These are phyloP conservation scores for Bos indicus DNA, from an alignment of 2,113 vertebrate genomes.

Conservation along the genomic window DNA sequence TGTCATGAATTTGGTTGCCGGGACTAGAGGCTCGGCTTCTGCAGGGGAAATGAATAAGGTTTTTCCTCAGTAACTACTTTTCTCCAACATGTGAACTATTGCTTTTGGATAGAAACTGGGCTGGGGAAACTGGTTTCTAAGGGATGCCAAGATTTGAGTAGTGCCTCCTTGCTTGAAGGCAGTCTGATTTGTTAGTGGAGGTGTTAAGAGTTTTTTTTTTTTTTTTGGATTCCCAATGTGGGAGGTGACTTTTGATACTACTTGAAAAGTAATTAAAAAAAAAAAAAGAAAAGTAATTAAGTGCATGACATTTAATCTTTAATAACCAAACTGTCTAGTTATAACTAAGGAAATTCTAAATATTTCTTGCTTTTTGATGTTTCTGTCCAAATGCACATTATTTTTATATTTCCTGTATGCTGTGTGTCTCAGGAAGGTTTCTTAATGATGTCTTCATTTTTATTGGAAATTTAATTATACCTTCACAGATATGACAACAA, in stretches of 20 bases:
- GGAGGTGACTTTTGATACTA: neutral
- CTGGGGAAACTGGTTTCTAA: neutral
- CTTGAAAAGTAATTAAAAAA: neutral
- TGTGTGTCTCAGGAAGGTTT: constrained; percentile 40
- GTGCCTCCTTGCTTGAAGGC: neutral
- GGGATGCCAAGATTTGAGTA: neutral
- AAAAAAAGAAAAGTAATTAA: neutral
- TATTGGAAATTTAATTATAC: constrained; percentile 46
- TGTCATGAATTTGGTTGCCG: neutral
- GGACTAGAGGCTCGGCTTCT: neutral
- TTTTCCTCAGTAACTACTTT: neutral
- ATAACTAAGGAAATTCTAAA: constrained; percentile 2
- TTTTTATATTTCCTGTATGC: constrained; percentile 36
- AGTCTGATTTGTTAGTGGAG: neutral
- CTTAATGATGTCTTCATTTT: constrained; percentile 48
- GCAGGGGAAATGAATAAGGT: neutral
- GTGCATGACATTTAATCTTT: neutral
- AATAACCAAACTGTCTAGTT: neutral
- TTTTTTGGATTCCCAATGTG: neutral
- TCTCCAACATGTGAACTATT: neutral
- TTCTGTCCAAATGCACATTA: neutral
- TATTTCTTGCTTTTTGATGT: neutral
- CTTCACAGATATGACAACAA: constrained; percentile 11
- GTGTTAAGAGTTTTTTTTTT: neutral
- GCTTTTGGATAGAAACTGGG: neutral